Base-by-base conservation (phyloP, 2,797 vertebrate species). In the Paratrypauchen microcephalus region DNA sequence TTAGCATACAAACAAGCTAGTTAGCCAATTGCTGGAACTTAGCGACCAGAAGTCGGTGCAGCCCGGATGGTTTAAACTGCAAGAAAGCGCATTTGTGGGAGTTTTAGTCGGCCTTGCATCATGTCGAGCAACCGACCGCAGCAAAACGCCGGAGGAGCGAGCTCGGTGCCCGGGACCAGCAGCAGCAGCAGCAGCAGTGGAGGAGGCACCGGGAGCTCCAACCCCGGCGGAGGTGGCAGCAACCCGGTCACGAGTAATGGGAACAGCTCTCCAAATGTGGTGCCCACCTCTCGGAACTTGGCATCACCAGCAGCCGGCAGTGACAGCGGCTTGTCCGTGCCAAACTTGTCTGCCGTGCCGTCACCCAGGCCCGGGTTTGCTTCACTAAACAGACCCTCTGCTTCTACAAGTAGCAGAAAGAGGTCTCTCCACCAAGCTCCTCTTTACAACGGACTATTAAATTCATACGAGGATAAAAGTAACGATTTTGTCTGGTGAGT, bases 401-500 rank as follows among this genome's bases (percentile, higher is more conserved):
- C 85, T 18, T 88, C 92, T 23, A 89, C 88, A 0, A 78, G 92
- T 55, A 93, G 92, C 83, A 94, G 95, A 74, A 99, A 97, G 92
- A 94, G 95, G 78, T 94, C 95, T 72, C 92, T 95, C 72, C 90
- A 92, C 23, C 91, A 86, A 54, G 93, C 95, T 1, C 96, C 97
- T 0, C 93, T 98, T 4, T 97, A 94, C 91, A 98, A 98, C 85
- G 97, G 97, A 69, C 96, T 99, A 57, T 88, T 97, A 66, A 97
- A 98, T 78, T 97, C 97, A 0, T 99, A 98, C 78, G 97, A 99
- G 65, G 97, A 99, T 83, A 99, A 98, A 88, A 99, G 96, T 94
- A 99, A 98, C 92, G 97, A 99, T 69, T 99, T 99, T 74, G 97
- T 99, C 1, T 99, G 97, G 97, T 99, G 83, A 92, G 97, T 75